These are phyloP conservation scores for Drosophila kuntzei DNA, from an alignment of 2,888 invertebrate species.

Conservation along the genomic window DNA sequence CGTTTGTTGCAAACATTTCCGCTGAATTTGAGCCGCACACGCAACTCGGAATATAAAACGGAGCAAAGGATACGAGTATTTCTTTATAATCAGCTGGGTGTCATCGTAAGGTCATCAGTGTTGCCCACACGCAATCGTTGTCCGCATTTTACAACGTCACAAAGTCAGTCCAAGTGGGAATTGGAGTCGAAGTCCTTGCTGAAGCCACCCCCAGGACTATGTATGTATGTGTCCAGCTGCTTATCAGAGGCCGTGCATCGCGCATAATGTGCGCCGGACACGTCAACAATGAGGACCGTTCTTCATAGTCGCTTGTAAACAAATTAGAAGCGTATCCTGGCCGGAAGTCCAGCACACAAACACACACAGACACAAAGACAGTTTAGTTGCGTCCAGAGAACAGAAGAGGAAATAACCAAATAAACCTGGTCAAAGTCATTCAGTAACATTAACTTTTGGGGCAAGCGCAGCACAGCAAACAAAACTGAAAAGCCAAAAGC, in stretches of 20 bases:
- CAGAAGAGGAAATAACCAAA: slow-evolving; percentile 4
- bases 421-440: slow-evolving; percentile 24
- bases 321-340: slow-evolving; percentile 79
- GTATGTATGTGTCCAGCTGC: slow-evolving; percentile 61
- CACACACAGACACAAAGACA: slow-evolving; percentile 17
- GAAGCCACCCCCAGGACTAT: slow-evolving; percentile 28
- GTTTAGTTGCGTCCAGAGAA: slow-evolving; percentile 4
- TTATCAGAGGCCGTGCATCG: slow-evolving; percentile 71
- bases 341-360: slow-evolving; percentile 64
- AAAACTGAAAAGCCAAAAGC: slow-evolving; percentile 37
- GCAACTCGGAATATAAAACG: slow-evolving; percentile 37
- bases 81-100: slow-evolving; percentile 79
- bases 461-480: slow-evolving; percentile 57
- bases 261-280: slow-evolving; percentile 72
- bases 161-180: slow-evolving; percentile 44
- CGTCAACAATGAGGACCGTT: slow-evolving; percentile 53
- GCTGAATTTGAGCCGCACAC: slow-evolving; percentile 73
- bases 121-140: slow-evolving; percentile 57
- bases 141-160: slow-evolving; percentile 38
- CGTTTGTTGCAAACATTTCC: slow-evolving; percentile 77
- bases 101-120: slow-evolving; percentile 84
- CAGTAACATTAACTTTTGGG: slow-evolving; percentile 13
- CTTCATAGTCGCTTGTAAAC: slow-evolving; percentile 65
- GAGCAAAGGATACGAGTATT: slow-evolving; percentile 51
- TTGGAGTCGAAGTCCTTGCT: slow-evolving; percentile 4